Percentiles rank a stretch among this genome's conserved stretches.
These are phyloP conservation scores for Dipodomys merriami DNA, from an alignment of 2,113 vertebrate species.

Conservation along the genomic window DNA sequence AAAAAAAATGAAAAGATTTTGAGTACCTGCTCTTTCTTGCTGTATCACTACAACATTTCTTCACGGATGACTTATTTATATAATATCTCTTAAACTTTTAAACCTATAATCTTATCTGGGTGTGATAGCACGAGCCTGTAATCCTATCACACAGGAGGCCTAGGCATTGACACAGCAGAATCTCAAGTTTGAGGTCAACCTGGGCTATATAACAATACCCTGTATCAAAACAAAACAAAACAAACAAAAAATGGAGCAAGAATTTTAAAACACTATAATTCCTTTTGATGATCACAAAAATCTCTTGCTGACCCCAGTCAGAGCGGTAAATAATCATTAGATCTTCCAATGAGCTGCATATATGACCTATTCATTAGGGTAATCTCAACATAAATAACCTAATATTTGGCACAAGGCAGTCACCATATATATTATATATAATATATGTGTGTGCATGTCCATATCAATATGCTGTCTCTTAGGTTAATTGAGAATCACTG, in stretches of 20 bases:
- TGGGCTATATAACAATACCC: too few species aligned
- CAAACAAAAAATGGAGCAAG: too few species aligned
- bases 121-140: too few species aligned
- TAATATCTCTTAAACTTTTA: slow-evolving; percentile 50
- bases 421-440: background rate
- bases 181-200: too few species aligned
- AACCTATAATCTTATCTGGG: background rate
- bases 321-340: background rate
- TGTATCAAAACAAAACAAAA: too few species aligned
- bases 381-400: background rate
- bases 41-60: slow-evolving; percentile 29
- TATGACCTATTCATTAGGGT: slow-evolving; percentile 36
- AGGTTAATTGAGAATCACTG: background rate
- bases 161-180: too few species aligned
- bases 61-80: slow-evolving; percentile 7
- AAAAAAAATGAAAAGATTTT: slow-evolving; percentile 52
- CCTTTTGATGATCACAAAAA: slow-evolving; percentile 49
- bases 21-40: slow-evolving; percentile 36
- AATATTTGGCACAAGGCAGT: background rate
- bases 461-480: background rate
- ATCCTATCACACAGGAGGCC: too few species aligned
- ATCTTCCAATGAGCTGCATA: background rate
- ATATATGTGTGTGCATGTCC: background rate
- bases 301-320: slow-evolving; percentile 25
- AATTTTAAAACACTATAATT: background rate